phyloP scores from a whole-genome alignment of 1,140 invertebrate genomes.

The Hylyphantes graminicola region DNA sequence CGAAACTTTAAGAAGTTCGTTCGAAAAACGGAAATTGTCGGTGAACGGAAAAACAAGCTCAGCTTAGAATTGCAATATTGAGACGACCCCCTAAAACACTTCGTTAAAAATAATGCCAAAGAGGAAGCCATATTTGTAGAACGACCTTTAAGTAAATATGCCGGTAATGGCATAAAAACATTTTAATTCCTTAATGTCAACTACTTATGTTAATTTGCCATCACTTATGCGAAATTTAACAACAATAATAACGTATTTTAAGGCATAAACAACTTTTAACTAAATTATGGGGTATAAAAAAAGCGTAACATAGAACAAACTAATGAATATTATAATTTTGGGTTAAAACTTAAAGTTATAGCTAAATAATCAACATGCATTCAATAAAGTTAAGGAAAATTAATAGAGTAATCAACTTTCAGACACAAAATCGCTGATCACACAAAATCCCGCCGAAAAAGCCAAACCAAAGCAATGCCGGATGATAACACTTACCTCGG shows the following conservation, averaged over 20 bases:
- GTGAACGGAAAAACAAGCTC: not conserved
- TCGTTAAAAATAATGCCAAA: not conserved
- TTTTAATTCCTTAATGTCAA: not conserved
- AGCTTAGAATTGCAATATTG: conserved; percentile 2
- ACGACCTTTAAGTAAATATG: conserved; percentile 25
- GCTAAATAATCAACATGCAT: too few species aligned
- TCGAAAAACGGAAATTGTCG: not conserved
- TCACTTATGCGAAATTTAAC: not conserved
- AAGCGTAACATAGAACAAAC: too few species aligned
- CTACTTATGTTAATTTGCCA: not conserved
- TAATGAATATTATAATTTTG: too few species aligned
- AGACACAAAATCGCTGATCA: too few species aligned
- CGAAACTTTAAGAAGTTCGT: not conserved
- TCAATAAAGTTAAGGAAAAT: too few species aligned
- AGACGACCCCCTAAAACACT: not conserved
- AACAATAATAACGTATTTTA: not conserved
- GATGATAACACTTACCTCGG: conserved; percentile 36
- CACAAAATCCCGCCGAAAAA: conserved; percentile 33
- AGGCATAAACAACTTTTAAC: not conserved
- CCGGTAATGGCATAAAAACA: not conserved
- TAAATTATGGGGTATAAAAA: too few species aligned
- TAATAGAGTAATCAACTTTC: too few species aligned
- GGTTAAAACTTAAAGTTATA: too few species aligned
- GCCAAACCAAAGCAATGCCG: conserved; percentile 20
- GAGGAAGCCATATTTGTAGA: conserved; percentile 39